Evolutionary conservation across 2,888 invertebrate species (phyloP).

Genomic region (Chymomyza fuscimana): DNA sequence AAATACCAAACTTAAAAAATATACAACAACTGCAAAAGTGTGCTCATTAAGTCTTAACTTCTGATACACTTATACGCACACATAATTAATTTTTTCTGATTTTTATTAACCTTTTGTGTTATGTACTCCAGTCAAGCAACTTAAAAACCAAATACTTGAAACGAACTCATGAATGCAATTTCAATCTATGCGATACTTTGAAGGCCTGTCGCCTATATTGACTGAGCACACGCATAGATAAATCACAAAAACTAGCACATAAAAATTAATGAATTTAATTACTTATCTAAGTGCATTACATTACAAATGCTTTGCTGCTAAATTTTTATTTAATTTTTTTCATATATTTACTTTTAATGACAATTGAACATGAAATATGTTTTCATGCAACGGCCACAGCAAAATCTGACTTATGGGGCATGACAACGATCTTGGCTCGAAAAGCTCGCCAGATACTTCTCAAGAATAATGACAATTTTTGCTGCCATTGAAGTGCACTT

Average conservation of each 20-base stretch:
- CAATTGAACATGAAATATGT: conserved; percentile 42
- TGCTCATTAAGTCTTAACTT: too few relatives aligned
- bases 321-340: conserved; percentile 11
- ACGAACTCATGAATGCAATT: not conserved
- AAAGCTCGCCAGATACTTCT: not conserved
- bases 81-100: conserved; percentile 10
- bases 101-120: not conserved
- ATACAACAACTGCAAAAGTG: too few relatives aligned
- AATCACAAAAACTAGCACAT: conserved; percentile 37
- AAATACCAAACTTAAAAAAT: too few relatives aligned
- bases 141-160: not conserved
- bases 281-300: conserved; percentile 58
- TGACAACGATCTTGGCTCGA: not conserved
- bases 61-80: conserved; percentile 24
- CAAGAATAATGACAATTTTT: not conserved
- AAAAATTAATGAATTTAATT: conserved; percentile 70
- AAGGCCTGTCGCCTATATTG: not conserved
- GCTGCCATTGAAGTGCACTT: not conserved
- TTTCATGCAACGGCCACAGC: not conserved
- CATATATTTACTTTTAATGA: conserved; percentile 40
- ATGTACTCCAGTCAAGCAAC: not conserved
- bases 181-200: not conserved
- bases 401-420: not conserved
- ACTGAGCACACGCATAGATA: conserved; percentile 2
- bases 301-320: conserved; percentile 23